phyloP scores from a whole-genome alignment of 1,140 invertebrate species.

The Drosophila oshimai region DNA sequence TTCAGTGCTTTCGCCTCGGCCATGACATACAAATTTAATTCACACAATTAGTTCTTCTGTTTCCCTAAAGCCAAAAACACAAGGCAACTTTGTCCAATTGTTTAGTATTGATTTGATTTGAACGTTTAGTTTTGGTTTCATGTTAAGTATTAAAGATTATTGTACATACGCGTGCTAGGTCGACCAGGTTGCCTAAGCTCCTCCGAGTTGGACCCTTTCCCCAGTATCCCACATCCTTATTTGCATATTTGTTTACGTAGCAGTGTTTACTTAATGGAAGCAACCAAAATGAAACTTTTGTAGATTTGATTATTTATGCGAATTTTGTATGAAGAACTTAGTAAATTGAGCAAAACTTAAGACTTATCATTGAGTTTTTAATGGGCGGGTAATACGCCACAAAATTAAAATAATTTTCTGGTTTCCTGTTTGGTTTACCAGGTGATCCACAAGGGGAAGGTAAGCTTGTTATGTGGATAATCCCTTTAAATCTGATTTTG shows the following conservation, averaged over 20 bases:
- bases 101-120: conserved; percentile 24
- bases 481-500: no score
- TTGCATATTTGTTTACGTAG: conserved; percentile 61
- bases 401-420: neutral
- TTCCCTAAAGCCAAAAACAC: neutral
- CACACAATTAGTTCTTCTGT: conserved; percentile 7
- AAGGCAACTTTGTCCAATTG: conserved; percentile 9
- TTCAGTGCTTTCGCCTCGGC: conserved; percentile 65
- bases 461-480: no score
- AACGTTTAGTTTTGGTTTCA: conserved; percentile 21
- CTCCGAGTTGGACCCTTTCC: conserved; percentile 33
- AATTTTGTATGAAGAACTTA: conserved; percentile 56
- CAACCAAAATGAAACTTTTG: conserved; percentile 34
- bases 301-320: conserved; percentile 54
- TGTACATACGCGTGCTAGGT: conserved; percentile 54
- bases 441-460: no score
- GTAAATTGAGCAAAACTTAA: conserved; percentile 54
- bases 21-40: conserved; percentile 68
- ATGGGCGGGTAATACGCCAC: neutral
- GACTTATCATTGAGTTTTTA: neutral
- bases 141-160: conserved; percentile 71
- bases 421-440: no score
- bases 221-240: conserved; percentile 6
- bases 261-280: conserved; percentile 70
- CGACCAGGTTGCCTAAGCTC: conserved; percentile 45